Evolutionary conservation across 2,888 invertebrate genomes (phyloP).

Genomic region (Epiperipatus broadwayi): DNA sequence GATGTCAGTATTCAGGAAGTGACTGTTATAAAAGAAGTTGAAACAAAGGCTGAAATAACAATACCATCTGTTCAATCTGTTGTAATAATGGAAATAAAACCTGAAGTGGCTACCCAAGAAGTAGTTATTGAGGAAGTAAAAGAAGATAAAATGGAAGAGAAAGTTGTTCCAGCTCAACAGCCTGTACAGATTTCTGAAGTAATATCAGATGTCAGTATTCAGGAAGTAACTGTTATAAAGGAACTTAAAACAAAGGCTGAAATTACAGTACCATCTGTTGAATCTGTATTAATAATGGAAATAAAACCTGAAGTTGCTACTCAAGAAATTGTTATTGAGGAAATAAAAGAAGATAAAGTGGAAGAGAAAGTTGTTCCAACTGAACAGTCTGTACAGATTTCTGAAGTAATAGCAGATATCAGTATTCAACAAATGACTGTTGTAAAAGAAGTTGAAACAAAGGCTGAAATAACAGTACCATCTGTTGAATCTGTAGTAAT

Average conservation of each 20-base stretch:
- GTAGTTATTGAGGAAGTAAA: background rate
- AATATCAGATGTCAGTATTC: no score
- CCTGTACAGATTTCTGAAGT: conserved; percentile 15
- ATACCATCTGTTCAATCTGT: conserved; percentile 11
- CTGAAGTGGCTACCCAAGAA: conserved; percentile 8
- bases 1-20: conserved; percentile 12
- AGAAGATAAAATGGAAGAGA: conserved; percentile 11
- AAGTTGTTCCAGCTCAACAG: conserved; percentile 12
- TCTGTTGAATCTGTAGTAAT: no score
- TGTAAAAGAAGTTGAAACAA: no score
- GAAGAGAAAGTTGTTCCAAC: background rate
- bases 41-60: conserved; percentile 12
- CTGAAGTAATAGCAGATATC: no score
- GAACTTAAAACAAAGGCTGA: no score
- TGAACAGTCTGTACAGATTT: background rate
- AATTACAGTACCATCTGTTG: background rate
- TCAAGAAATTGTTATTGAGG: background rate
- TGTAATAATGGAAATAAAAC: conserved; percentile 5
- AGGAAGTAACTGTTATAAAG: no score
- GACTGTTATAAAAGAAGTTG: conserved; percentile 12
- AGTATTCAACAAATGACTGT: no score
- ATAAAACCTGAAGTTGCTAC: background rate
- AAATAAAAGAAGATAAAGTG: background rate
- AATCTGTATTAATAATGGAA: background rate
- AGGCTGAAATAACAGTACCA: no score